Conservation (phyloP, 2,113 vertebrate species). For the Nanger granti region DNA sequence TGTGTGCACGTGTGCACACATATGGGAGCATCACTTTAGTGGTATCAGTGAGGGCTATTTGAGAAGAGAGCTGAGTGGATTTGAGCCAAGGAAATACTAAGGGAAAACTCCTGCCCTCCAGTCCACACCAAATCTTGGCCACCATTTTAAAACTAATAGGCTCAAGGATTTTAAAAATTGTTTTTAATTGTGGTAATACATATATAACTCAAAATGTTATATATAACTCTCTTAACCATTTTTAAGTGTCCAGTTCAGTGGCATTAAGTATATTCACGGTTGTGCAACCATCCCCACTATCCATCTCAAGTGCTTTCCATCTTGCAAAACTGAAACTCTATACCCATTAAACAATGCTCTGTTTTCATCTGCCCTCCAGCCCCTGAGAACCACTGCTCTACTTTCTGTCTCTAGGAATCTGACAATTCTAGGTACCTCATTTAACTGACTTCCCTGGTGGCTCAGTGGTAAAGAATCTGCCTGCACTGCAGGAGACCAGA, state of each 20-base stretch:
- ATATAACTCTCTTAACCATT: neutral
- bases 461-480: neutral
- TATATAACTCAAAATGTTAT: neutral
- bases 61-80: neutral
- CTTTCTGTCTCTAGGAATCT: neutral
- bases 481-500: neutral
- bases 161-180: neutral
- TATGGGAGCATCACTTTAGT: neutral
- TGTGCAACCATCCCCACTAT: neutral
- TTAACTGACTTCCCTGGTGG: neutral
- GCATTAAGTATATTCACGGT: neutral
- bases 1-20: accelerated
- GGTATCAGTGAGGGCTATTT: neutral
- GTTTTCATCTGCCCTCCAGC: neutral
- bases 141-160: neutral
- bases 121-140: neutral
- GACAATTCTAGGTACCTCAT: neutral
- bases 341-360: neutral
- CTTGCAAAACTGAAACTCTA: neutral
- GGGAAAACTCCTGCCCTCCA: neutral
- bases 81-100: neutral
- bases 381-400: neutral
- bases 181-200: neutral
- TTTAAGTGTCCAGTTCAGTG: neutral
- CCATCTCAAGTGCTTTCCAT: neutral